Conservation (phyloP, 2,888 invertebrate genomes). For the Clivina fossor region DNA sequence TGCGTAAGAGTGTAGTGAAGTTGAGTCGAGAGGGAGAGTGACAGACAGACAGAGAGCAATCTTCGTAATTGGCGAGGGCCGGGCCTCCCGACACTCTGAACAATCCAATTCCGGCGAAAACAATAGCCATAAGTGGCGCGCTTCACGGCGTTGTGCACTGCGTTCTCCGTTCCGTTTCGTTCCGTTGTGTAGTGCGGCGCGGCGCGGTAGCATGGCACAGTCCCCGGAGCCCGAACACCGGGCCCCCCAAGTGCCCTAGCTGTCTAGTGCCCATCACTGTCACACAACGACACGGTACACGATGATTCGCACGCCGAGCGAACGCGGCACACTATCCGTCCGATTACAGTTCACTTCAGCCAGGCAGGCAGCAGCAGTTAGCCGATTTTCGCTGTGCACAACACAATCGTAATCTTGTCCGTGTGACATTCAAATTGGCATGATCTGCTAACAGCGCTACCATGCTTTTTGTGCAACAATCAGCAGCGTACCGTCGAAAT, state of each 20-base stretch:
- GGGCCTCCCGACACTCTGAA: slow-evolving; percentile 40
- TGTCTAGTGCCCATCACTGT: slow-evolving; percentile 32
- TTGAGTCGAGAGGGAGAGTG: slow-evolving; percentile 12
- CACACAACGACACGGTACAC: too few relatives aligned
- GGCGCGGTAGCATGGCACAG: too few relatives aligned
- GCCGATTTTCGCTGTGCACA: too few relatives aligned
- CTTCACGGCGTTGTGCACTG: slow-evolving; percentile 35
- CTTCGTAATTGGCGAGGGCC: slow-evolving; percentile 48
- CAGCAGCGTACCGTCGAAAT: slow-evolving; percentile 17
- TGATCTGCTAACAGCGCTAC: slow-evolving; percentile 12
- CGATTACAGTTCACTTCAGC: slow-evolving; percentile 23
- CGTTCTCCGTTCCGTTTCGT: too few relatives aligned
- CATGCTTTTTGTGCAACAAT: too few relatives aligned
- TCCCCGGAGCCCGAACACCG: too few relatives aligned
- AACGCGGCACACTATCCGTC: slow-evolving; percentile 19
- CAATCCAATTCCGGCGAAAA: slow-evolving; percentile 58
- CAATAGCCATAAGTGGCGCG: slow-evolving; percentile 57
- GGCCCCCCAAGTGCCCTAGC: slow-evolving; percentile 27
- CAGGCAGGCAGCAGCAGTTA: not conserved
- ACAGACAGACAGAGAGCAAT: slow-evolving; percentile 44
- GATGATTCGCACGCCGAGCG: slow-evolving; percentile 30
- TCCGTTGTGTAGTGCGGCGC: too few relatives aligned
- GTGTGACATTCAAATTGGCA: slow-evolving; percentile 20
- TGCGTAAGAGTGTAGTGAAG: not conserved
- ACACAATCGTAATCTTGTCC: not conserved